phyloP scores from a whole-genome alignment of 2,797 vertebrate genomes.

The Hydrophis major region DNA sequence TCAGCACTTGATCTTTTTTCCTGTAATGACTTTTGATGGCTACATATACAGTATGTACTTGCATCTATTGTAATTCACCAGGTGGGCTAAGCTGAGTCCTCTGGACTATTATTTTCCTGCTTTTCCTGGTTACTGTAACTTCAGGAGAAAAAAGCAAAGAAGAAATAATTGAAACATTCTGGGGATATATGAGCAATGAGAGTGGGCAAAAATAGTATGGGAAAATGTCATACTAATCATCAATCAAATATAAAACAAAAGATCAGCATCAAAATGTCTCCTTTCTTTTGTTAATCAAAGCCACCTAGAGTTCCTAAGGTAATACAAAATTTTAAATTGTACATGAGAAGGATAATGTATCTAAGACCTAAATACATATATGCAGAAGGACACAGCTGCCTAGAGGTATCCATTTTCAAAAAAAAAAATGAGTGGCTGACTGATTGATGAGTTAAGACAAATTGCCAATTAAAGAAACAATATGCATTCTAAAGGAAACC shows the following conservation, averaged over 20 bases:
- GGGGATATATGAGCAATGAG: conserved; percentile 3
- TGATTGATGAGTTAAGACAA: conserved; percentile 27
- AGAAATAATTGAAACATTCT: conserved; percentile 45
- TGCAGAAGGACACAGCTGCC: background rate
- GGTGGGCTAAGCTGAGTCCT: conserved; percentile 38
- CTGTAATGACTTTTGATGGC: conserved; percentile 36
- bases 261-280: conserved; percentile 3
- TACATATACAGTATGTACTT: conserved; percentile 44
- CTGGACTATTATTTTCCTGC: conserved; percentile 47
- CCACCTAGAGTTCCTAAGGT: conserved; percentile 3
- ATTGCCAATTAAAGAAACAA: conserved; percentile 17
- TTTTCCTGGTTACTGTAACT: conserved; percentile 47
- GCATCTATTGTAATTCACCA: conserved; percentile 37
- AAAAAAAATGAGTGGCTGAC: background rate
- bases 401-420: background rate
- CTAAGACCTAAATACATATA: background rate
- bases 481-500: conserved; percentile 8
- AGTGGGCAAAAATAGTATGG: conserved; percentile 1
- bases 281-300: conserved; percentile 33
- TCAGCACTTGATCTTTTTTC: conserved; percentile 26
- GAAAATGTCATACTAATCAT: conserved; percentile 20
- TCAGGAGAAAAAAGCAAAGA: conserved; percentile 17
- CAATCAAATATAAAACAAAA: background rate
- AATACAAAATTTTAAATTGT: background rate
- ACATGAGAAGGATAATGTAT: background rate